Evolutionary conservation across 2,797 vertebrate genomes (phyloP), one percentile per base, ranked within the genome.

Genomic region (Rousettus madagascariensis): DNA sequence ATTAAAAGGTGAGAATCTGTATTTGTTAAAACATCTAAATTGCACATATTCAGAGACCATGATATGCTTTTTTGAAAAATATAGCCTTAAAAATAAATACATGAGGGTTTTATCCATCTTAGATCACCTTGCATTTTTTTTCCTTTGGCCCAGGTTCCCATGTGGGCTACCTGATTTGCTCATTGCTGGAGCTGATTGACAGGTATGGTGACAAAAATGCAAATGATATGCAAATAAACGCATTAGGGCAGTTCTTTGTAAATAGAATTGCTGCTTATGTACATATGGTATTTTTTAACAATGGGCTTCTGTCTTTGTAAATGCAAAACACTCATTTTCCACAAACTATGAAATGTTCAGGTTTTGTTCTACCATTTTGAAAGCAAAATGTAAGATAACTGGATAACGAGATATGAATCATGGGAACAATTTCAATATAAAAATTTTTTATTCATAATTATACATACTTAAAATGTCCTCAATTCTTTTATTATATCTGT

Each of bases 141-240:
- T 83, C 57, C 72, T 90, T 97, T 96, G 92, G 92, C 95, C 92
- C 65, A 95, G 66, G 83, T 91, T 97, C 96, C 97, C 97, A 66
- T 95, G 96, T 97, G 97, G 59, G 55, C 83, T 86, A 95, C 92
- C 97, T 97, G 97, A 97, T 97, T 97, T 97, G 88, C 90, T 97
- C 91, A 94, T 94, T 96, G 95, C 86, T 94, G 30, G 55, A 92
- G 75, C 90, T 97, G 97, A 97, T 97, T 97, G 97, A 97, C 97
- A 97, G 96, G 92, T 97, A 72, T 89, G 61, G 95, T 53, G 86
- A 97, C 96, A 88, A 95, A 95, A 97, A 97, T 97, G 97, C 94
- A 97, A 97, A 97, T 97, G 19, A 94, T 82, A 97, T 97, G 97
- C 96, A 97, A 97, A 97, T 97, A 68, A 41, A 83, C 90, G 94